These are phyloP conservation scores for Tragelaphus buxtoni DNA, from an alignment of 2,113 vertebrate species.

Conservation along the genomic window DNA sequence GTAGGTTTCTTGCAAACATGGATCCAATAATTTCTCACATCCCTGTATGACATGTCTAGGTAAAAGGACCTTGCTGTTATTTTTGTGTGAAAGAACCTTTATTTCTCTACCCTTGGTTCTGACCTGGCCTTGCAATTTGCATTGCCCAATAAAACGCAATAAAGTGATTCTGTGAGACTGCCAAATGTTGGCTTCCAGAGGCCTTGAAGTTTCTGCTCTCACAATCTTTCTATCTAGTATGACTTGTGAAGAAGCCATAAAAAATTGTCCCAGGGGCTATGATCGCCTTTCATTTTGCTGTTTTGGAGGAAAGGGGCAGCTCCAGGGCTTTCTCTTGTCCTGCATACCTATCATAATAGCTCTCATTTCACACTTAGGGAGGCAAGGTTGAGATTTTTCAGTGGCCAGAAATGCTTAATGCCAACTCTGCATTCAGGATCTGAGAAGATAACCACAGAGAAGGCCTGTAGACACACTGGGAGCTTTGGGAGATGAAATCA, in stretches of 20 bases:
- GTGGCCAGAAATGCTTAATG: not conserved
- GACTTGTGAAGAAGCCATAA: not conserved
- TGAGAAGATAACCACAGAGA: not conserved
- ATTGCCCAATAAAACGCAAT: not conserved
- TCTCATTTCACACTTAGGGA: not conserved
- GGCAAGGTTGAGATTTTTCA: not conserved
- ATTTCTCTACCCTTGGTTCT: not conserved
- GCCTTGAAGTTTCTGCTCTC: not conserved
- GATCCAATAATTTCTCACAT: not conserved
- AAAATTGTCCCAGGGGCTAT: not conserved
- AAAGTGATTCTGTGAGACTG: not conserved
- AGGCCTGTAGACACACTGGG: not conserved
- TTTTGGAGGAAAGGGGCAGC: not conserved
- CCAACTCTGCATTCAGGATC: not conserved
- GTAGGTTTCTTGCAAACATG: not conserved
- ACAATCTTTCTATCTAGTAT: not conserved
- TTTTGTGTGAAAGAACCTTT: not conserved
- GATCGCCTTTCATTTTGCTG: not conserved
- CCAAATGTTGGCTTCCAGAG: not conserved
- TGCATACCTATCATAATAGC: not conserved
- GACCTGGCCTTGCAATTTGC: not conserved
- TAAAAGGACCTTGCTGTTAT: not conserved
- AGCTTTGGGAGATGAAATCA: not conserved
- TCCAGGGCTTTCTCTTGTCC: not conserved
- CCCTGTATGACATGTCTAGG: not conserved